phyloP scores from a whole-genome alignment of 2,888 invertebrate species.

The Brachyptera putata region DNA sequence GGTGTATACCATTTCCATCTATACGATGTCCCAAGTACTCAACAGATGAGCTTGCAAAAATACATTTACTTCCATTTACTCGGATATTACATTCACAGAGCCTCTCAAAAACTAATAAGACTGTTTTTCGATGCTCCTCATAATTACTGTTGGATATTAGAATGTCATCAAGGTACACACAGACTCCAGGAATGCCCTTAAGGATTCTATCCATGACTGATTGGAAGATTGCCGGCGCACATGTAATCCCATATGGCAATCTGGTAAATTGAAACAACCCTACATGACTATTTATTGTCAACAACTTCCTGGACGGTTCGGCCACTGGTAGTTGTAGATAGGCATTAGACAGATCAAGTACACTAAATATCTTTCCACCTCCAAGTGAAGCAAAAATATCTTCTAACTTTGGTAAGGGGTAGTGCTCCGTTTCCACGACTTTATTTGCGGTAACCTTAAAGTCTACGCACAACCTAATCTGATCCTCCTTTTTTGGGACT shows the following conservation, averaged over 20 bases:
- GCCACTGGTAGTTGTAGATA: not conserved
- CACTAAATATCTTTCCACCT: not conserved
- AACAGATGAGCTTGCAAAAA: not conserved
- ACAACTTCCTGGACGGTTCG: not conserved
- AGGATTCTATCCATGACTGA: constrained; percentile 30
- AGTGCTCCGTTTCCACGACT: constrained; percentile 35
- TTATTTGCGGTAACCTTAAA: constrained; percentile 36
- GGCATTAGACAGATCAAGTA: not conserved
- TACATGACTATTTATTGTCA: not conserved
- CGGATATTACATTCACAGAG: constrained; percentile 1
- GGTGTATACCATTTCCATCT: constrained; percentile 11
- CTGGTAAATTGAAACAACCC: not conserved
- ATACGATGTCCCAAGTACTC: constrained; percentile 8
- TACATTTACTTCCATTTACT: constrained; percentile 1
- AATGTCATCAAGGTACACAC: constrained; percentile 33
- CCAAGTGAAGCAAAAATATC: not conserved
- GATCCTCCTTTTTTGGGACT: constrained; percentile 37
- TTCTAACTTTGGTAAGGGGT: constrained; percentile 15
- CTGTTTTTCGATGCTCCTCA: constrained; percentile 27
- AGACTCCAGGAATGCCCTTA: constrained; percentile 23
- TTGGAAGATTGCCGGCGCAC: constrained; percentile 37
- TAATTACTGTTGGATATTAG: constrained; percentile 21
- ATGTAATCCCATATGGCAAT: constrained; percentile 20
- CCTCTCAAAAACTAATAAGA: constrained; percentile 20
- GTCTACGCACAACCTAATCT: constrained; percentile 32